Conservation (phyloP, 2,797 vertebrate genomes). For the Sebastes reedi region DNA sequence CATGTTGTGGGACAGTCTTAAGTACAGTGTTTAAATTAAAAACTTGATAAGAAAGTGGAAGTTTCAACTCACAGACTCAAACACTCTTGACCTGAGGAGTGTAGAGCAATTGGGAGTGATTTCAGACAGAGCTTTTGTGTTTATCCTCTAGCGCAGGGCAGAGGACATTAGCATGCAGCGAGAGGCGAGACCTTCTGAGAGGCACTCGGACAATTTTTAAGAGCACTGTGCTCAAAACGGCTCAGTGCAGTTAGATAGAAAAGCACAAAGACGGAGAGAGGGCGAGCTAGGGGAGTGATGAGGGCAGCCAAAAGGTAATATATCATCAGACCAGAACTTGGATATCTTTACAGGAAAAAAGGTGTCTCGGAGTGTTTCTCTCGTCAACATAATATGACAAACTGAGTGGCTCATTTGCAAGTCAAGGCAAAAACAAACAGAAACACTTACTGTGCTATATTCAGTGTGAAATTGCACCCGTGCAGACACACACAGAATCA, state of each 20-base stretch:
- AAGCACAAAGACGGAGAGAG: constrained; percentile 1
- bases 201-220: constrained; percentile 46
- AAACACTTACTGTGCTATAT: constrained; percentile 61
- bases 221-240: constrained; percentile 19
- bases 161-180: constrained; percentile 50
- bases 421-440: constrained; percentile 39
- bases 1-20: not conserved
- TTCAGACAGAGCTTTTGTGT: constrained; percentile 31
- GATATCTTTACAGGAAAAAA: not conserved
- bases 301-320: constrained; percentile 11
- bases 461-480: constrained; percentile 68
- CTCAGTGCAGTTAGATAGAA: constrained; percentile 23
- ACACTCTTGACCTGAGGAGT: not conserved
- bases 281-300: not conserved
- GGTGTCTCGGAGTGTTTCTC: not conserved
- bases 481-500: constrained; percentile 9
- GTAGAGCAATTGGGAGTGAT: not conserved
- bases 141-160: constrained; percentile 21
- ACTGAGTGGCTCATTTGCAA: constrained; percentile 51
- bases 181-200: constrained; percentile 33
- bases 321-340: not conserved
- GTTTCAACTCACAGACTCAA: not conserved
- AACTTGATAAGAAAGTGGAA: not conserved
- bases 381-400: constrained; percentile 11
- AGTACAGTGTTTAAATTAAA: not conserved